Evolutionary conservation across 1,140 invertebrate genomes (phyloP), one percentile per base, ranked within the genome.

Genomic region (Drosophila pandora): DNA sequence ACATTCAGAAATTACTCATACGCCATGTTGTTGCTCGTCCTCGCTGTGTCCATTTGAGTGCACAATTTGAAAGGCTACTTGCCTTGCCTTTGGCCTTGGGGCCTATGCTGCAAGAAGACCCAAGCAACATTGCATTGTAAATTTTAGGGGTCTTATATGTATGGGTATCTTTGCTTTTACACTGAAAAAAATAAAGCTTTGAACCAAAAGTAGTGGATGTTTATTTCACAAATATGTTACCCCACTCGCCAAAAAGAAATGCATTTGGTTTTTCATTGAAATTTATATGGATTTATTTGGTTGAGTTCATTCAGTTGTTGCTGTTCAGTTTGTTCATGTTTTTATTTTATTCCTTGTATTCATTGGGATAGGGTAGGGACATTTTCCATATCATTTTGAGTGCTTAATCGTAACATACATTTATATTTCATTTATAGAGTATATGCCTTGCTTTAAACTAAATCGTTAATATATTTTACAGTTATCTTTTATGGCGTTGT

Each of bases 341-440:
- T 50, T 75, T 76, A 82, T 82, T 88, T 83, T 87, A 76, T 69
- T 87, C 78, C 78, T 85, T 85, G 74, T 82, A 75, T 81, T 65
- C 32, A 55, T 72, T 70, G 49, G 48, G 67, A 54, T 48, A 60
- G 45, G 75, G 61, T 17, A 54, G 65, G 60, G 65, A 49, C 67
- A 68, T 79, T 71, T 64, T 61, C 25, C 56, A 65, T 67, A 45
- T 59, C 32, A 12, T 58, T 84, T 85, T 12, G 68, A 88, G 83
- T 88, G 83, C 83, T 88, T 88, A 88, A 73, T 82, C 49, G 64
- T 87, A 82, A 88, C 79, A 88, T 88, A 88, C 79, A 88, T 79
- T 88, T 69, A 84, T 80, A 77, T 47, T 60, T 70, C 67, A 63
- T 70, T 80, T 70, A 23, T 72, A 34, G 71, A 75, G 55, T 76